Conservation (phyloP, 30 jellyfish, hydroid and myxozoan genomes). For the Nemopilema nomurai region DNA sequence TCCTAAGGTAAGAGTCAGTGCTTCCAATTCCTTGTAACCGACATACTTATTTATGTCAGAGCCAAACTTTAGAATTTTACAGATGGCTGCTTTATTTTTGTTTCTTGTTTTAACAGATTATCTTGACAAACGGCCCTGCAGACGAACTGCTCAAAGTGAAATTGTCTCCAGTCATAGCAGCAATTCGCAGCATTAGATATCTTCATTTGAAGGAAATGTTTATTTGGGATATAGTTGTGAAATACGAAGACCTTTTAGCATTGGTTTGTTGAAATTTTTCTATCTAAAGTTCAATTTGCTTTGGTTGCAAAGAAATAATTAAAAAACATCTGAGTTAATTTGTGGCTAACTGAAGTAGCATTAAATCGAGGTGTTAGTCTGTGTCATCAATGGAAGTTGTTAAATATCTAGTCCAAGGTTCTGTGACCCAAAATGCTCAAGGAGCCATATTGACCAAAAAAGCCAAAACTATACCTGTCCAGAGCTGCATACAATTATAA, state of each 20-base stretch:
- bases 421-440: too few relatives aligned
- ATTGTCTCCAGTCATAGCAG: conserved; percentile 62
- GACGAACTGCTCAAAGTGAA: conserved; percentile 44
- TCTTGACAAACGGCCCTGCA: conserved; percentile 31
- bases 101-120: conserved; percentile 35
- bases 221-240: conserved; percentile 76
- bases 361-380: too few relatives aligned
- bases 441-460: too few relatives aligned
- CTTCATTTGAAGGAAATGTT: conserved; percentile 56
- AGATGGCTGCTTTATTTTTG: background rate
- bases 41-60: background rate
- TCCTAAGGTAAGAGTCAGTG: conserved; percentile 32
- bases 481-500: too few relatives aligned
- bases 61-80: too few relatives aligned
- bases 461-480: too few relatives aligned
- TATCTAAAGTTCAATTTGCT: too few relatives aligned
- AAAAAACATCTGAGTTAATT: too few relatives aligned
- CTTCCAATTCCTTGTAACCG: background rate
- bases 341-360: too few relatives aligned
- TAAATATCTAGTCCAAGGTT: too few relatives aligned
- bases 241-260: conserved; percentile 73
- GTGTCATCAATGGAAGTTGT: too few relatives aligned
- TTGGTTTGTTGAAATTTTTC: conserved; percentile 55
- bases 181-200: conserved; percentile 67
- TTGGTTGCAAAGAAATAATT: too few relatives aligned